Conservation (phyloP, 2,888 invertebrate genomes). For the Elysia crispata region DNA sequence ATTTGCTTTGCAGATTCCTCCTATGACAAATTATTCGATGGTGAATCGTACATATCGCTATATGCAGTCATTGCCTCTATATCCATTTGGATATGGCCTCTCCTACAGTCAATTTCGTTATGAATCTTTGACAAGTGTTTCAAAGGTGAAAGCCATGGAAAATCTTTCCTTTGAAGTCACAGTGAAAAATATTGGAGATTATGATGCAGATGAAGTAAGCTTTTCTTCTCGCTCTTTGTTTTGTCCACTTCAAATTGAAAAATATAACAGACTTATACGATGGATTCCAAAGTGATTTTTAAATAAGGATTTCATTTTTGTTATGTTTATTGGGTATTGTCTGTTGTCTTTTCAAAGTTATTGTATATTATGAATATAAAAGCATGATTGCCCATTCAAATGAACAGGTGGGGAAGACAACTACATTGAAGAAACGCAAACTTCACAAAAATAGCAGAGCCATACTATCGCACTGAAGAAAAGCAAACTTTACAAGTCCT, state of each 20-base stretch:
- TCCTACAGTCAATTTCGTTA: slow-evolving; percentile 58
- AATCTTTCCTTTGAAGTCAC: slow-evolving; percentile 32
- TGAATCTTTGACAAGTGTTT: slow-evolving; percentile 41
- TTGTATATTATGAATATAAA: no score
- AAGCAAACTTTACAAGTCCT: no score
- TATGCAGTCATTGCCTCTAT: slow-evolving; percentile 45
- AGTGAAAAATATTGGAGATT: slow-evolving; percentile 43
- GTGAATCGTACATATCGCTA: slow-evolving; percentile 70
- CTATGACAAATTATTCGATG: slow-evolving; percentile 65
- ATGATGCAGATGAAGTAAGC: slow-evolving; percentile 49
- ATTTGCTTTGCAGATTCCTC: slow-evolving; percentile 55
- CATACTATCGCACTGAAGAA: no score
- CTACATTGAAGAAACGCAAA: no score
- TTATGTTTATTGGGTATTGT: no score
- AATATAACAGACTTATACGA: no score
- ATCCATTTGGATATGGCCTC: slow-evolving; percentile 49
- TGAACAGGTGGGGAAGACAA: no score
- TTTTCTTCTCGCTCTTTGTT: not conserved
- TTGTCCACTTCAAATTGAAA: not conserved
- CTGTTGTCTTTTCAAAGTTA: no score
- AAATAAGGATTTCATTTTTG: no score
- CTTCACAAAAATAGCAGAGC: no score
- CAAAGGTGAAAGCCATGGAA: slow-evolving; percentile 44
- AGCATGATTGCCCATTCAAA: no score
- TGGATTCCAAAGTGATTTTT: no score